phyloP scores from a whole-genome alignment of 2,797 vertebrate species.

The Eleutherodactylus coqui region DNA sequence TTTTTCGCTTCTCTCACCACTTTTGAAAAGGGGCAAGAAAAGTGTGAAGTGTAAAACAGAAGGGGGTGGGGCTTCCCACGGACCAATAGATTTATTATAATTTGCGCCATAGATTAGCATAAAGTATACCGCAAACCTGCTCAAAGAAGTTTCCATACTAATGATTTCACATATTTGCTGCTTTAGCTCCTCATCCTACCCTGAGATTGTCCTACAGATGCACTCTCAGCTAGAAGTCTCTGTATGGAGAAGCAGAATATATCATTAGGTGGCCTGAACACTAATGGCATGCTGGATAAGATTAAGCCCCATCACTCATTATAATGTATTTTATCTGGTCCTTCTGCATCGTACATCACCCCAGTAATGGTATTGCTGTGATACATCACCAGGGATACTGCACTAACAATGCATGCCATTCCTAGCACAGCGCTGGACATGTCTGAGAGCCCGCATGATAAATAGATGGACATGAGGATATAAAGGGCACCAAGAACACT shows the following conservation, averaged over 20 bases:
- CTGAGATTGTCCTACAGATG: constrained; percentile 30
- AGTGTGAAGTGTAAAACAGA: no score
- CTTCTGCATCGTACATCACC: constrained; percentile 44
- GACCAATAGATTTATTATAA: no score
- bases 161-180: neutral
- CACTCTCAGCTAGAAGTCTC: constrained; percentile 31
- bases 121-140: no score
- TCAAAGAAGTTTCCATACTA: neutral
- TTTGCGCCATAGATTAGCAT: no score
- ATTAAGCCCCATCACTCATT: constrained; percentile 53
- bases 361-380: constrained; percentile 42
- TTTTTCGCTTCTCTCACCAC: no score
- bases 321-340: constrained; percentile 58
- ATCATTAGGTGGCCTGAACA: constrained; percentile 45
- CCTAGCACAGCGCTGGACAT: constrained; percentile 39
- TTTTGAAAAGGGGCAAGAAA: no score
- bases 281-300: constrained; percentile 51
- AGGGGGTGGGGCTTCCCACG: no score
- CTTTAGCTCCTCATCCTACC: neutral
- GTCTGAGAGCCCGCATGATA: constrained; percentile 48
- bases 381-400: constrained; percentile 48
- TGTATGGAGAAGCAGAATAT: constrained; percentile 40
- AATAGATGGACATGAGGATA: constrained; percentile 32
- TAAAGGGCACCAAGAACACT: constrained; percentile 50
- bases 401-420: constrained; percentile 53